Base-by-base conservation (phyloP, 2,888 invertebrate species). In the Tenthredo notha region DNA sequence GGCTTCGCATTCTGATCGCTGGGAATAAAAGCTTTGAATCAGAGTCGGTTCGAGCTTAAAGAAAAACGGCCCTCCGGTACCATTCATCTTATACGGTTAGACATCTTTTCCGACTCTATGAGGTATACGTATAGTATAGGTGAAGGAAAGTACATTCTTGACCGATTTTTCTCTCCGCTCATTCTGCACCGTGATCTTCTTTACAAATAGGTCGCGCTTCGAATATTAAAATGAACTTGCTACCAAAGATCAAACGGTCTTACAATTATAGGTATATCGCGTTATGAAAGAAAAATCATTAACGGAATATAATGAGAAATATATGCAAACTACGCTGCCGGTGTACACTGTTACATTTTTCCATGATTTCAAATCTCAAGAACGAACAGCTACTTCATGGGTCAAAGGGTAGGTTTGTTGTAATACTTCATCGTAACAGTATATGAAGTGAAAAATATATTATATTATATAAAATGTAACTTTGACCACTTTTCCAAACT, bases 381-480 rank as follows among this genome's bases (percentile, higher is more conserved):
- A 21, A 67, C 37, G 33, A 33, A 33, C 33, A 33, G 33, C 33
- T 33, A 33, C 33, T 33, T 2, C 2, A 33, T 33, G 10, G 21
- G 65, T 65, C 58, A 25, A 61, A 25, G 67, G 67, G 67, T 61
- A 33, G 67, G 67, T 61, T 61, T 12, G 61, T 61, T 25, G 9
- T 3, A 61, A 25, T 25, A 25, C 61, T 61, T 61, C 21, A n/a
- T 9, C 43, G 29, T 29, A 29, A 21, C 70, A 6, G 15, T n/a
- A 33, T n/a, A n/a, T n/a, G n/a, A n/a, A n/a, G n/a, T n/a, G n/a
- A n/a, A n/a, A n/a, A n/a, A n/a, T n/a, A n/a, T n/a, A n/a, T n/a
- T n/a, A n/a, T n/a, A n/a, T n/a, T n/a, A n/a, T n/a, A n/a, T n/a
- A n/a, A 40, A 72, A 72, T 72, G 72, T 21, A 21, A 12, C 40